Conservation (phyloP, 37 sponge, comb jelly and placozoan genomes). For the Beroe forskalii region DNA sequence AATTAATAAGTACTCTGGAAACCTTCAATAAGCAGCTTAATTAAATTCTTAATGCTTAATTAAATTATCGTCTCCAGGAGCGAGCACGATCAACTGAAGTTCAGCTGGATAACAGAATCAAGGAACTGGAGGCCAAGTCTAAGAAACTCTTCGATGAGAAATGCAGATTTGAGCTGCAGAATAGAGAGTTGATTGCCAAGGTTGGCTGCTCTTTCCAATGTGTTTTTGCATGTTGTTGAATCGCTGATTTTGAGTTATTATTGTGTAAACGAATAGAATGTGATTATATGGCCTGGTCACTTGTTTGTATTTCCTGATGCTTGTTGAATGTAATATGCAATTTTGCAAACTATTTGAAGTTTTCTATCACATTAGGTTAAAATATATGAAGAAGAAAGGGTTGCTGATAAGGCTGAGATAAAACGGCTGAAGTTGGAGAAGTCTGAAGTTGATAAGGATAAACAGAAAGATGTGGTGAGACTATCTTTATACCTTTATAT, state of each 20-base stretch:
- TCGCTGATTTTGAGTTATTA: no score
- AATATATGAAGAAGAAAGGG: slow-evolving; percentile 31
- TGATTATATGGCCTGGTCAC: background rate
- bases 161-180: slow-evolving; percentile 48
- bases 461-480: slow-evolving; percentile 49
- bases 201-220: background rate
- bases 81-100: background rate
- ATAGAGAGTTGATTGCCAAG: slow-evolving; percentile 61
- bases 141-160: slow-evolving; percentile 61
- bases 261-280: no score
- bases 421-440: slow-evolving; percentile 18
- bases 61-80: no score
- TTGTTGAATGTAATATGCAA: no score
- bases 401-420: slow-evolving; percentile 28
- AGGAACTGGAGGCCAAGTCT: slow-evolving; percentile 3
- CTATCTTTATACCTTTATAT: background rate
- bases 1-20: no score
- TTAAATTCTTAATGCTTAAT: no score
- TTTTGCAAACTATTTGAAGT: no score
- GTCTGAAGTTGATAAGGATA: slow-evolving; percentile 17
- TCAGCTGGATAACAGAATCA: slow-evolving; percentile 47
- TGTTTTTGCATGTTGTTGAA: no score
- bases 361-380: slow-evolving; percentile 2
- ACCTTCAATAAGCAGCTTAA: no score
- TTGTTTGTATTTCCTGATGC: no score